Evolutionary conservation across 2,113 vertebrate genomes (phyloP), one percentile per base, ranked within the genome.

Genomic region (Girardinichthys multiradiatus): DNA sequence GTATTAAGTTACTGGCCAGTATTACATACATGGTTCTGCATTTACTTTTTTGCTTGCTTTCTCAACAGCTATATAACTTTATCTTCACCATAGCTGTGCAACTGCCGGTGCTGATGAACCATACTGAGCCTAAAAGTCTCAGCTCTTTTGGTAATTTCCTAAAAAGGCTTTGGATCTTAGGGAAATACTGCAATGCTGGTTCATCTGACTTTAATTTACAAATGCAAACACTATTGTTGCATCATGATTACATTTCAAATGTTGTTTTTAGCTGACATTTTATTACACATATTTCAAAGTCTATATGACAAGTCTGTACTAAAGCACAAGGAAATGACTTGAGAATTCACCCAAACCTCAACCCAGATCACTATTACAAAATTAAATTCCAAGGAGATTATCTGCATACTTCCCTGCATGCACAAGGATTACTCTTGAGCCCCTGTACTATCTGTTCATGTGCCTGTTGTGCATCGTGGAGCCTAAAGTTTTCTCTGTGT

Each of bases 381-480:
- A 75, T 83, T 31, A 71, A 83, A 68, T 72, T 72, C 72, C 81
- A 75, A 27, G 51, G 76, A 64, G 17, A 64, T 83, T 59, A 30
- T 64, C 45, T 64, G 29, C 15, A 39, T 35, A 62, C 62, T 29
- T 70, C 42, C 28, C 54, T 9, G 57, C 27, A 8, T 30, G 61
- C 35, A 19, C 37, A 2, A 58, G 67, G 64, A 61, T 77, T 31
- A 62, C 57, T 74, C 24, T 67, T 66, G 14, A 64, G 28, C 26
- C 12, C 2, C 33, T 11, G 21, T 21, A 33, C 35, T 45, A 61
- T 71, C 24, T 81, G 29, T 74, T 64, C 70, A 57, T 35, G 21
- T 17, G 28, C 64, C 51, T 61, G 27, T 30, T 74, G 51, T 42
- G 57, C 19, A 33, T 39, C 26, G n/a, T 24, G 51, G 30, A 42